Evolutionary conservation across 2,113 vertebrate species (phyloP), one percentile per base, ranked within the genome.

Genomic region (Fregata magnificens): DNA sequence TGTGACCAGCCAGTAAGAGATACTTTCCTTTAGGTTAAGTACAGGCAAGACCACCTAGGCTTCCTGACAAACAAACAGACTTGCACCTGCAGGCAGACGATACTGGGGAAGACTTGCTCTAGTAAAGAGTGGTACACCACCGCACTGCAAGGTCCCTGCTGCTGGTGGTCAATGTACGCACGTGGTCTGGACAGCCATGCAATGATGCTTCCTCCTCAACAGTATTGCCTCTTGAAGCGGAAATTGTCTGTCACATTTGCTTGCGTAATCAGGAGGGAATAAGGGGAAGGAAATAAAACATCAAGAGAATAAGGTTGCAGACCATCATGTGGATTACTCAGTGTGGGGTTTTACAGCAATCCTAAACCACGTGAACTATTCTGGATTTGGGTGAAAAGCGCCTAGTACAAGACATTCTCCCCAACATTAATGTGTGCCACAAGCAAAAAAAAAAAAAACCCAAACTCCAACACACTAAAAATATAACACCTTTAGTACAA

Each of bases 181-280:
- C 0, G 0, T 3, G 4, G 15, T 11, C 47, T 65, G 44, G 47
- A 28, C 34, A 77, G 31, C 53, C 5, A 3, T 2, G 1, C 10
- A 86, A 15, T 0, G 2, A 36, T 14, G 17, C 45, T 53, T 80
- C 79, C 53, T 77, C 40, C 53, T 86, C 59, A 74, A 18, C 18
- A 63, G 18, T 6, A 66, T 5, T 15, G 42, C 22, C 32, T 88
- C 72, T 38, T 31, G 13, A 74, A 74, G 42, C 4, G 4, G 47
- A 71, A 91, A 72, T 0, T 12, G 11, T 11, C 38, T 40, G 31
- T 22, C 52, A 47, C 20, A 47, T 59, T 49, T 38, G 12, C 32
- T 59, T 84, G 65, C 2, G 7, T 32, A 74, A 91, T 58, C 11
- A 55, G 32, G 6, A 83, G 11, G 29, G 45, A 74, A 20, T 24